Evolutionary conservation across 2,797 vertebrate species (phyloP).

Genomic region (Phoebastria nigripes): DNA sequence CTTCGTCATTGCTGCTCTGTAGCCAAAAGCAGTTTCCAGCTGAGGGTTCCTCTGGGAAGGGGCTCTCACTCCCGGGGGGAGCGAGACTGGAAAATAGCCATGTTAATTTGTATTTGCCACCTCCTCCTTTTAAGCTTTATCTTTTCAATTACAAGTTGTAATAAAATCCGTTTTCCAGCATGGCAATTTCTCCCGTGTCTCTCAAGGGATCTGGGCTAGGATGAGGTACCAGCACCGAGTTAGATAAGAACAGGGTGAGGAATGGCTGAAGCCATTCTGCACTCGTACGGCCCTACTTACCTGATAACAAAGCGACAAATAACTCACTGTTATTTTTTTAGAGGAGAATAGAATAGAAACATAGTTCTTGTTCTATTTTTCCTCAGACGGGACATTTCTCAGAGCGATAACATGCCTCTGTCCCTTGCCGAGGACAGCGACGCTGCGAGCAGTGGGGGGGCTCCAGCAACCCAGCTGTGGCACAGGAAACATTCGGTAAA

Average conservation of each 20-base stretch:
- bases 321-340: not conserved
- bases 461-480: not conserved
- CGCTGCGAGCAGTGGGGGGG: rapidly evolving
- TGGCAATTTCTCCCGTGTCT: not conserved
- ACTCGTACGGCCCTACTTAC: not conserved
- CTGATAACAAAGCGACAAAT: not conserved
- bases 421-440: not conserved
- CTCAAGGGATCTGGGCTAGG: not conserved
- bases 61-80: not conserved
- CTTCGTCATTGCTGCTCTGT: not conserved
- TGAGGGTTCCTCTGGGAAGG: not conserved
- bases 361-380: not conserved
- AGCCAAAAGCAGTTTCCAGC: not conserved
- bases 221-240: not conserved
- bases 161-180: not conserved
- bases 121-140: constrained; percentile 24
- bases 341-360: not conserved
- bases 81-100: not conserved
- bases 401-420: not conserved
- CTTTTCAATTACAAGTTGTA: constrained; percentile 52
- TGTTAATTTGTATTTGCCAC: not conserved
- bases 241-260: not conserved
- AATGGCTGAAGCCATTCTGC: not conserved
- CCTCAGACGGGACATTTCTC: not conserved
- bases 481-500: rapidly evolving